phyloP scores from a whole-genome alignment of 2,113 vertebrate species.

The Periophthalmodon schlosseri region DNA sequence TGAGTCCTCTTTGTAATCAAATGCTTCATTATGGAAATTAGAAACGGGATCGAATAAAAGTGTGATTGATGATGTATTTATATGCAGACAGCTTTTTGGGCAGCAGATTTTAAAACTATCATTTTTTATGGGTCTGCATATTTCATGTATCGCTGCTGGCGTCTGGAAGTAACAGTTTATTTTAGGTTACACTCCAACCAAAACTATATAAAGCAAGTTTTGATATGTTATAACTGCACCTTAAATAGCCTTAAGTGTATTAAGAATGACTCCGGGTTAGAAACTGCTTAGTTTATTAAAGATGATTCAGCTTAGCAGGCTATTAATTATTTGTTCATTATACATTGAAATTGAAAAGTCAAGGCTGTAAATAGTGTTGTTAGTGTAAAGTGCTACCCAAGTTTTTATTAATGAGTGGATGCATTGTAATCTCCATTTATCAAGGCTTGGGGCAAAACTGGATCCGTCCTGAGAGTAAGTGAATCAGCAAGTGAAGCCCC shows the following conservation, averaged over 20 bases:
- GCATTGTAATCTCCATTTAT: neutral
- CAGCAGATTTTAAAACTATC: neutral
- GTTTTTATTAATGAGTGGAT: too few relatives aligned
- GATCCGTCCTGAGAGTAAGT: neutral
- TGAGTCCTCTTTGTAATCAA: neutral
- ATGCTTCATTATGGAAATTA: slow-evolving; percentile 9
- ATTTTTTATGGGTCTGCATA: neutral
- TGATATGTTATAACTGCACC: too few relatives aligned
- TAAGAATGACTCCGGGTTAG: too few relatives aligned
- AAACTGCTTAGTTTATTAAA: too few relatives aligned
- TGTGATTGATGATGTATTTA: slow-evolving; percentile 6
- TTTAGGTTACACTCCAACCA: neutral
- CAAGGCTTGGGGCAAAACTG: neutral
- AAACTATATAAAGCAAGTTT: too few relatives aligned
- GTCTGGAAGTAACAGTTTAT: neutral
- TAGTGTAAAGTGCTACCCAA: too few relatives aligned
- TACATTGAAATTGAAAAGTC: neutral
- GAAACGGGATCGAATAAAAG: neutral
- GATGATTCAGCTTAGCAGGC: too few relatives aligned
- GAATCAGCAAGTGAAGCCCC: too few relatives aligned
- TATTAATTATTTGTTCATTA: too few relatives aligned
- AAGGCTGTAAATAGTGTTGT: neutral
- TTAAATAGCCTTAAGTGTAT: too few relatives aligned
- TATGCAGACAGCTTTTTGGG: slow-evolving; percentile 7
- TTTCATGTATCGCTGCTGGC: neutral